phyloP scores from a whole-genome alignment of 2,888 invertebrate genomes.

The Papilio protenor region DNA sequence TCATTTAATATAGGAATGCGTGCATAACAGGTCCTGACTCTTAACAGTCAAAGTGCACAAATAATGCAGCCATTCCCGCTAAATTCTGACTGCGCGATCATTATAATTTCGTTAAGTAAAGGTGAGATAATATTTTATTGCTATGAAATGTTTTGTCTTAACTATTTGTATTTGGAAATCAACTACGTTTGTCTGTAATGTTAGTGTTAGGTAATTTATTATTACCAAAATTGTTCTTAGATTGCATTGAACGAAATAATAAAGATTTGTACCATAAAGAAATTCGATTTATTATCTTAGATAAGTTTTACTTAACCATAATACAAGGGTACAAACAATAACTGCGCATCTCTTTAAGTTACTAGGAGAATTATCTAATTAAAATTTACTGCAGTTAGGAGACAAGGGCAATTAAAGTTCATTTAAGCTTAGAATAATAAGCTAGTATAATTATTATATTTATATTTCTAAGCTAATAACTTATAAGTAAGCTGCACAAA shows the following conservation, averaged over 20 bases:
- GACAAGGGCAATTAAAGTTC: too few species aligned
- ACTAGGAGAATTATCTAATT: too few species aligned
- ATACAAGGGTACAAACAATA: too few species aligned
- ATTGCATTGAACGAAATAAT: neutral
- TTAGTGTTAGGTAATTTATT: neutral
- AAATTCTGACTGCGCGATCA: slow-evolving; percentile 52
- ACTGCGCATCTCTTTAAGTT: too few species aligned
- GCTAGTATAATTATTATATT: too few species aligned
- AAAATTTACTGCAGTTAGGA: too few species aligned
- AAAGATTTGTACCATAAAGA: neutral
- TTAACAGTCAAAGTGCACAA: slow-evolving; percentile 15
- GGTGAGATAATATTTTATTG: slow-evolving; percentile 41
- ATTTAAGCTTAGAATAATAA: too few species aligned
- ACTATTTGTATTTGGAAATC: slow-evolving; percentile 51
- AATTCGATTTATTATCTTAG: too few species aligned
- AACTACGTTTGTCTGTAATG: neutral
- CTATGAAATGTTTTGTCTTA: slow-evolving; percentile 34
- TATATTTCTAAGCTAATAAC: too few species aligned
- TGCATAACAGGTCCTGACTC: neutral
- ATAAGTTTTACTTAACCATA: too few species aligned
- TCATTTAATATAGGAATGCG: neutral
- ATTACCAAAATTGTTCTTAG: neutral
- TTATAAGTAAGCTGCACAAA: too few species aligned
- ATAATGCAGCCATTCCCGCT: slow-evolving; percentile 68
- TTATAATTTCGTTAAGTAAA: slow-evolving; percentile 47